These are phyloP conservation scores for Drosophila meridiana DNA, from an alignment of 2,888 invertebrate genomes.

Conservation along the genomic window DNA sequence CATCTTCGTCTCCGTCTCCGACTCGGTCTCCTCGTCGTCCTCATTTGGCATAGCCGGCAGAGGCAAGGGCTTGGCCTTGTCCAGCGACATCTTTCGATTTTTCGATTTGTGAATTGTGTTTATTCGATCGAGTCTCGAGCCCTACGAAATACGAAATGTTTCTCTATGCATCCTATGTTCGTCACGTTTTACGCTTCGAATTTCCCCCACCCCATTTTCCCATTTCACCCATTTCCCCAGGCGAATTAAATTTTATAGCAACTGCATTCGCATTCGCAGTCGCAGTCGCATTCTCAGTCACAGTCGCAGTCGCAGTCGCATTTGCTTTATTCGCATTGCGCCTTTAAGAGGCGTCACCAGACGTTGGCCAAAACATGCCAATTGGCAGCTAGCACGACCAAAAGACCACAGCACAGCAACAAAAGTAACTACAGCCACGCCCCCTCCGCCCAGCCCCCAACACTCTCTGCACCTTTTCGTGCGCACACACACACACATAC, in stretches of 20 bases:
- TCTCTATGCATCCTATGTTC: constrained; percentile 35
- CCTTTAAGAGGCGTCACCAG: constrained; percentile 46
- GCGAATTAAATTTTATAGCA: constrained; percentile 77
- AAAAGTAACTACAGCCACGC: constrained; percentile 10
- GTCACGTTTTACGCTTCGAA: constrained; percentile 32
- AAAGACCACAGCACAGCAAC: constrained; percentile 23
- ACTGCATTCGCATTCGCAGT: constrained; percentile 59
- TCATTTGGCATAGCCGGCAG: background rate
- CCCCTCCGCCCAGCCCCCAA: background rate
- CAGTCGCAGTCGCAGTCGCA: constrained; percentile 30
- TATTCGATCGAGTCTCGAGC: constrained; percentile 2
- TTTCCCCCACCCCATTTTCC: background rate
- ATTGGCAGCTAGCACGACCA: constrained; percentile 55
- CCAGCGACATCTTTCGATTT: constrained; percentile 32
- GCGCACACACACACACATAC: constrained; percentile 20
- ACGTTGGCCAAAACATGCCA: constrained; percentile 55
- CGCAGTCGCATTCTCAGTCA: background rate
- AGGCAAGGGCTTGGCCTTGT: constrained; percentile 14
- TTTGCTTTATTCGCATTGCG: constrained; percentile 23
- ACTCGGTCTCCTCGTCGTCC: background rate
- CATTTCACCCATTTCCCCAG: constrained; percentile 8
- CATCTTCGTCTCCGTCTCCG: background rate
- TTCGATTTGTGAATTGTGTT: constrained; percentile 1
- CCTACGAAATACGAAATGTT: constrained; percentile 37
- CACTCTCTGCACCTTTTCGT: background rate